phyloP scores from a whole-genome alignment of 2,797 vertebrate genomes.

The Echiichthys vipera region DNA sequence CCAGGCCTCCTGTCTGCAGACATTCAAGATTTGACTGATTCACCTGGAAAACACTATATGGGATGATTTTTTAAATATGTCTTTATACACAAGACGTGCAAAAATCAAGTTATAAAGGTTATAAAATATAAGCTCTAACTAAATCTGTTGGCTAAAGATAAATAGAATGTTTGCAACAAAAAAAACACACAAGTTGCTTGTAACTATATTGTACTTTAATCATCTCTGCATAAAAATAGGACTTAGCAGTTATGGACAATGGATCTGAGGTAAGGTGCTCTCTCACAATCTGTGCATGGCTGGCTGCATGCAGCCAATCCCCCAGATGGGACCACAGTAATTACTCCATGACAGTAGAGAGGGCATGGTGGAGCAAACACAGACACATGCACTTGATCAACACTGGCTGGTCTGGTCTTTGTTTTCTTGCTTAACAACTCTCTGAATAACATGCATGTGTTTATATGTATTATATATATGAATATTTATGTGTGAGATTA shows the following conservation, averaged over 20 bases:
- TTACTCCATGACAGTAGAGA: constrained; percentile 36
- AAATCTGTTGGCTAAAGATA: neutral
- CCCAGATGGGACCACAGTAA: constrained; percentile 57
- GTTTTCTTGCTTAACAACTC: neutral
- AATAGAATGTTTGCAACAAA: neutral
- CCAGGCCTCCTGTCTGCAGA: constrained; percentile 5
- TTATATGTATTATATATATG: too few species aligned
- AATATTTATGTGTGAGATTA: neutral
- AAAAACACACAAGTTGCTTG: neutral
- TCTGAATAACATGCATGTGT: neutral
- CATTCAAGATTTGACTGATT: neutral
- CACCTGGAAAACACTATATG: neutral
- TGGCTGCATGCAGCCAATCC: constrained; percentile 38
- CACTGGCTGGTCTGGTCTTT: neutral
- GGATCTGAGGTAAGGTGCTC: constrained; percentile 10
- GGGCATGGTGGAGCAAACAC: constrained; percentile 1
- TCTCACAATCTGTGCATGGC: constrained; percentile 33
- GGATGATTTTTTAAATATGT: neutral
- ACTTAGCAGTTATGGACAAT: neutral
- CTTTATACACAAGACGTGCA: neutral
- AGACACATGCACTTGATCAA: neutral
- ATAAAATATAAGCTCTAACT: neutral
- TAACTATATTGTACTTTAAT: neutral
- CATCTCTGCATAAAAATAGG: neutral
- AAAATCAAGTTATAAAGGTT: neutral